These are phyloP conservation scores for Hemiscyllium ocellatum DNA, from an alignment of 2,113 vertebrate genomes.

Conservation along the genomic window DNA sequence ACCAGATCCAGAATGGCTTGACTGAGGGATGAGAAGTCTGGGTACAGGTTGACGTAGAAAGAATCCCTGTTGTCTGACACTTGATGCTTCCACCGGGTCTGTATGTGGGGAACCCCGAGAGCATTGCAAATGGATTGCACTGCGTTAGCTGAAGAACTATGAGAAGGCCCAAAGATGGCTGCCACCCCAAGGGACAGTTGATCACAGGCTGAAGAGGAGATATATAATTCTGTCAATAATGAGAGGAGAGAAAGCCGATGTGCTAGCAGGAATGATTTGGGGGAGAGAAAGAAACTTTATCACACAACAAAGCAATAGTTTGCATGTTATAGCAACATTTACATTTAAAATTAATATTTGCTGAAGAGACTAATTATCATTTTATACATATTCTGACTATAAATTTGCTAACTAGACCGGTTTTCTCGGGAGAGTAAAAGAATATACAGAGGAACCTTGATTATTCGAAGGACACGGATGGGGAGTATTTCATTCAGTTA, in stretches of 20 bases:
- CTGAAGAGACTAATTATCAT: background rate
- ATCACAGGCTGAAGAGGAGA: constrained; percentile 83
- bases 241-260: constrained; percentile 47
- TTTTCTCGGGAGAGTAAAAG: too few species aligned
- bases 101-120: constrained; percentile 91
- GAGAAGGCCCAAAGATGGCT: constrained; percentile 94
- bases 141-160: constrained; percentile 96
- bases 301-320: background rate
- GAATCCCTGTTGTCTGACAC: constrained; percentile 95
- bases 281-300: background rate
- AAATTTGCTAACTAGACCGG: background rate
- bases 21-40: constrained; percentile 96
- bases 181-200: constrained; percentile 97
- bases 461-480: too few species aligned
- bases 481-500: too few species aligned
- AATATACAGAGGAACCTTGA: too few species aligned
- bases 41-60: constrained; percentile 95
- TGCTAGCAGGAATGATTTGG: constrained; percentile 41
- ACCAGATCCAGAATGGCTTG: constrained; percentile 95
- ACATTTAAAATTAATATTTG: background rate
- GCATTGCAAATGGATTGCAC: constrained; percentile 99
- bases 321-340: background rate
- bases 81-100: constrained; percentile 98
- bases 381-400: background rate
- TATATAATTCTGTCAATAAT: constrained; percentile 53